phyloP scores from a whole-genome alignment of 1,140 invertebrate species.

The Grapholita molesta region DNA sequence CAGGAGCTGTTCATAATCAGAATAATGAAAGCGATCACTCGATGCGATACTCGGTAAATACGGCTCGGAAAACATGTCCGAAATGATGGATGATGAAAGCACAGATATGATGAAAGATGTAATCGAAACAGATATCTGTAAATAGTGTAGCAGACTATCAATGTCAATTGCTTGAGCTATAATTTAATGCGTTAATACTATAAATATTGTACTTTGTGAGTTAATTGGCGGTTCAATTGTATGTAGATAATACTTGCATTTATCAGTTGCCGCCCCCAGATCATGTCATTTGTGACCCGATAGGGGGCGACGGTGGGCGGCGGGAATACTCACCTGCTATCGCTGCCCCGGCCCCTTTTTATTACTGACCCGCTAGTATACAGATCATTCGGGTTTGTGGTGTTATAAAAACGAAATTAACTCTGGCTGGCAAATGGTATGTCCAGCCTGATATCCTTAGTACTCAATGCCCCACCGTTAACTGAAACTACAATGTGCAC shows the following conservation, averaged over 20 bases:
- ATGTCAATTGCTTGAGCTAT: not conserved
- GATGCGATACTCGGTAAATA: slow-evolving; percentile 67
- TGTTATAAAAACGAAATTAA: slow-evolving; percentile 78
- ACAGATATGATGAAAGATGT: slow-evolving; percentile 66
- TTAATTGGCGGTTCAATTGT: not conserved
- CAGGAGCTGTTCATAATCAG: slow-evolving; percentile 50
- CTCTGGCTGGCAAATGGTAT: slow-evolving; percentile 66
- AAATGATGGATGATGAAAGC: slow-evolving; percentile 72
- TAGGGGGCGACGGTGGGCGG: slow-evolving; percentile 69
- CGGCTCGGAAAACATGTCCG: slow-evolving; percentile 67
- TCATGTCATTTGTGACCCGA: slow-evolving; percentile 75
- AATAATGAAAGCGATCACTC: slow-evolving; percentile 67
- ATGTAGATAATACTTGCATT: slow-evolving; percentile 55
- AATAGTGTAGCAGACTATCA: slow-evolving; percentile 32
- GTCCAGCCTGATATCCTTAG: slow-evolving; percentile 61
- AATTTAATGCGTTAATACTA: not conserved
- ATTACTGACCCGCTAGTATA: slow-evolving; percentile 77
- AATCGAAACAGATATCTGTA: slow-evolving; percentile 50
- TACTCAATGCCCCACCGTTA: slow-evolving; percentile 49
- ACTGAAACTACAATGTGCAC: slow-evolving; percentile 40
- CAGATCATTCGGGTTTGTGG: slow-evolving; percentile 77
- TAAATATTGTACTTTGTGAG: not conserved
- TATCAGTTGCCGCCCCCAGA: slow-evolving; percentile 72
- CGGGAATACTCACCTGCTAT: slow-evolving; percentile 66
- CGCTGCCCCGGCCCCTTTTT: slow-evolving; percentile 73